Evolutionary conservation across 2,113 vertebrate species (phyloP).

Genomic region (Ginglymostoma cirratum): DNA sequence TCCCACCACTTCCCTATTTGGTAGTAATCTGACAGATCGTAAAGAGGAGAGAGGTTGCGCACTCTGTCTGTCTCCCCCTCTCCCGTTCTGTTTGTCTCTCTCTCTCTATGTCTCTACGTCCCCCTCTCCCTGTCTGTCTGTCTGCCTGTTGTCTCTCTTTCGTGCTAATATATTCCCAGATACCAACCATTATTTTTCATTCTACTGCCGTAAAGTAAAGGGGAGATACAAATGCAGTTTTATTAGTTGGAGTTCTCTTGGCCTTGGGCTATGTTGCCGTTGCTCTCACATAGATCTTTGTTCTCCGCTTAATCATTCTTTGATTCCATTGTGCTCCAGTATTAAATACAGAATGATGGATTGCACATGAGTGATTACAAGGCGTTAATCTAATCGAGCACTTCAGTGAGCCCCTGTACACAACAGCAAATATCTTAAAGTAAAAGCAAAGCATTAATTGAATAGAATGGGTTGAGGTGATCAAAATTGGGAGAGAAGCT

Average conservation of each 20-base stretch:
- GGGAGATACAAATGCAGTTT: neutral
- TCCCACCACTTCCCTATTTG: too few relatives aligned
- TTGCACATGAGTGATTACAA: neutral
- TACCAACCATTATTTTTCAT: too few relatives aligned
- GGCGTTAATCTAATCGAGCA: neutral
- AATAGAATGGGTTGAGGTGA: neutral
- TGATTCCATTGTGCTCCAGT: neutral
- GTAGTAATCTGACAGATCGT: too few relatives aligned
- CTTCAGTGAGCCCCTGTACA: neutral
- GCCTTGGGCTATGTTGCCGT: neutral
- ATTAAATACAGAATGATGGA: neutral
- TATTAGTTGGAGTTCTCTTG: neutral
- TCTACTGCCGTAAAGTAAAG: neutral
- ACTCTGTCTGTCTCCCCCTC: too few relatives aligned
- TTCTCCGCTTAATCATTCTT: neutral
- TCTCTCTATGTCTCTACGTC: too few relatives aligned
- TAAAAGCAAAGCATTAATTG: neutral
- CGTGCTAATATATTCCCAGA: too few relatives aligned
- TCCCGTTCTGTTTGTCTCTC: too few relatives aligned
- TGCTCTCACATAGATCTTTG: neutral
- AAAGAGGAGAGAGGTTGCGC: too few relatives aligned
- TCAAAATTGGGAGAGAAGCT: neutral
- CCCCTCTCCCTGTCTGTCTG: too few relatives aligned
- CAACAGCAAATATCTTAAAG: neutral
- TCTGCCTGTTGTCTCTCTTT: too few relatives aligned